These are phyloP conservation scores for Fundulus diaphanus DNA, from an alignment of 2,797 vertebrate genomes.

Conservation along the genomic window DNA sequence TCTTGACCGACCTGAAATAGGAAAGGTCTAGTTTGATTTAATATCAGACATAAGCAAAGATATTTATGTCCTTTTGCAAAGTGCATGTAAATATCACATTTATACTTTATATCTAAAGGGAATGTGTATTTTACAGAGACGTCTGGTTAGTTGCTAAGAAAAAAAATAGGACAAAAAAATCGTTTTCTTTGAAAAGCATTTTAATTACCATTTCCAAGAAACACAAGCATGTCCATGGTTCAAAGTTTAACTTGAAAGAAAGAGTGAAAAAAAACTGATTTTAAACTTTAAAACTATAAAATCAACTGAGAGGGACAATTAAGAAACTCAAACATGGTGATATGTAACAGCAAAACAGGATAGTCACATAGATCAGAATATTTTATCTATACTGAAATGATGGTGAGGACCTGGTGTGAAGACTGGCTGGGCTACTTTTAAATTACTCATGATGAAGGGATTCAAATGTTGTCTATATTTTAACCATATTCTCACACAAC, in stretches of 20 bases:
- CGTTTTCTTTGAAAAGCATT: conserved; percentile 47
- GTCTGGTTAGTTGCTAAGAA: not conserved
- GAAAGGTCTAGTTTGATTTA: not conserved
- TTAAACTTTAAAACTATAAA: not conserved
- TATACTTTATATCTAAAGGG: too few relatives aligned
- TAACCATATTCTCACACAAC: conserved; percentile 21
- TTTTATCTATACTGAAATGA: conserved; percentile 18
- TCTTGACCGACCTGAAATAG: not conserved
- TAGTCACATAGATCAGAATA: conserved; percentile 23
- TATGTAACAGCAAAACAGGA: conserved; percentile 13
- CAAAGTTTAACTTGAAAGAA: conserved; percentile 12
- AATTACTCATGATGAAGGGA: conserved; percentile 43
- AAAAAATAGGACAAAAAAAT: not conserved
- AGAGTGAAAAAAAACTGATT: conserved; percentile 20
- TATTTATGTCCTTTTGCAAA: not conserved
- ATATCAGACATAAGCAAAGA: not conserved
- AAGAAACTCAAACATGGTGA: conserved; percentile 30
- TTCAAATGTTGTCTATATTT: conserved; percentile 40
- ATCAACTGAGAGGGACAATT: not conserved
- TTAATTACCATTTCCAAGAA: conserved; percentile 41
- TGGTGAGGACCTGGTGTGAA: conserved; percentile 16
- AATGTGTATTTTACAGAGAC: too few relatives aligned
- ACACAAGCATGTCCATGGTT: conserved; percentile 35
- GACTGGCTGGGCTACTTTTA: conserved; percentile 12
- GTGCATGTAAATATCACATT: too few relatives aligned